Evolutionary conservation across 2,888 invertebrate genomes (phyloP), one percentile per base, ranked within the genome.

Genomic region (Amblyjoppa fuscipennis): DNA sequence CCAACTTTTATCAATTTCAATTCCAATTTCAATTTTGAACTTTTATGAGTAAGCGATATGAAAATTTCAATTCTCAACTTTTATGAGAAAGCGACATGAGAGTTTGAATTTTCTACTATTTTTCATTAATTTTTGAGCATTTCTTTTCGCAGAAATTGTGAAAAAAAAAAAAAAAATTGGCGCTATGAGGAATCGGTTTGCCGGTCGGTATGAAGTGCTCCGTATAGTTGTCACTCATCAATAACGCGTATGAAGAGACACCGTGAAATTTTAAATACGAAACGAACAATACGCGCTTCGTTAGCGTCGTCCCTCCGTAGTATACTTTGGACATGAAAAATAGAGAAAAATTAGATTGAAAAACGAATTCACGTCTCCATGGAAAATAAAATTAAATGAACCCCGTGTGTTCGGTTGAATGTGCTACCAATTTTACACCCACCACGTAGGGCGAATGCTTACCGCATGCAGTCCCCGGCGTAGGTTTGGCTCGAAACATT

Each of bases 281-380:
- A 61, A 38, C 31, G 61, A 31, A 71, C 79, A 79, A 79, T 79
- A 79, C 61, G 71, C 34, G 64, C 71, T 71, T 79, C 79, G 79
- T 79, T 79, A 79, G 79, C 61, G 38, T 64, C 64, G 49, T 49
- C 45, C 34, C 51, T 38, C 61, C 69, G 13, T 64, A 25, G 16
- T 38, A 28, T 31, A 49, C n/a, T n/a, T 45, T 28, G 64, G 64
- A 73, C 51, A 53, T 25, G 13, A 41, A 49, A 73, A 51, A 41
- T 31, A 25, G 16, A 51, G 56, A 64, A 16, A 38, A 20, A 51
- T 34, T 3, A 3, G 4, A 45, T 13, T 45, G 16, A 45, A 45
- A 45, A 53, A 34, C 28, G n/a, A 71, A 74, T 59, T 34, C 73
- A 38, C 13, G 38, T 75, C 25, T 56, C 56, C 45, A 69, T 38